Evolutionary conservation across 2,888 invertebrate genomes (phyloP), one percentile per base, ranked within the genome.

Genomic region (Luperina nickerlii): DNA sequence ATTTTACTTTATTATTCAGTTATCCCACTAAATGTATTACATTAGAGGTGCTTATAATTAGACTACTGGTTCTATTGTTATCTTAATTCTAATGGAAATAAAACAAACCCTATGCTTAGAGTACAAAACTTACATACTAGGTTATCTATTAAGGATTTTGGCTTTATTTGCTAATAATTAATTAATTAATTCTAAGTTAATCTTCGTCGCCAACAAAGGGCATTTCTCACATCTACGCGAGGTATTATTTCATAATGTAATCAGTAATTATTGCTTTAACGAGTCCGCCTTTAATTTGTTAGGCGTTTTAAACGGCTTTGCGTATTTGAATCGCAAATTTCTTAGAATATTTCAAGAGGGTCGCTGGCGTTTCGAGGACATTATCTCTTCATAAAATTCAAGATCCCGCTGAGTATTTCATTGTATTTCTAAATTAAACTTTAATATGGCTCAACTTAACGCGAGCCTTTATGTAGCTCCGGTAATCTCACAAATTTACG

Each of bases 301-400:
- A 96, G 96, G 96, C 96, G 96, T 96, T 96, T 96, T 95, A 96
- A 96, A 96, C 96, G 96, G 96, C 96, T 96, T 96, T 95, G 92
- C 96, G 95, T 94, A 97, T 97, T 97, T 97, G 96, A 97, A 96
- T 96, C 96, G 94, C 96, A 97, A 97, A 97, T 97, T 96, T 96
- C 96, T 96, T 94, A 95, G 95, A 96, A 96, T 96, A 96, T 96
- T 96, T 96, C 94, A 94, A 93, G 96, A 96, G 96, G 96, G 96
- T 95, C 94, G 94, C 94, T 94, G 93, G 94, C 95, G 95, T 95
- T 96, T 95, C 91, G 95, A 96, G 95, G 95, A 94, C 95, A 96
- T 96, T 96, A 97, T 96, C 96, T 96, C 96, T 96, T 96, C 95
- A 96, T 96, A 96, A 96, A 96, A 96, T 96, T 96, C 96, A 96